Conservation (phyloP, 1,140 invertebrate species). For the Drosophila ficusphila region DNA sequence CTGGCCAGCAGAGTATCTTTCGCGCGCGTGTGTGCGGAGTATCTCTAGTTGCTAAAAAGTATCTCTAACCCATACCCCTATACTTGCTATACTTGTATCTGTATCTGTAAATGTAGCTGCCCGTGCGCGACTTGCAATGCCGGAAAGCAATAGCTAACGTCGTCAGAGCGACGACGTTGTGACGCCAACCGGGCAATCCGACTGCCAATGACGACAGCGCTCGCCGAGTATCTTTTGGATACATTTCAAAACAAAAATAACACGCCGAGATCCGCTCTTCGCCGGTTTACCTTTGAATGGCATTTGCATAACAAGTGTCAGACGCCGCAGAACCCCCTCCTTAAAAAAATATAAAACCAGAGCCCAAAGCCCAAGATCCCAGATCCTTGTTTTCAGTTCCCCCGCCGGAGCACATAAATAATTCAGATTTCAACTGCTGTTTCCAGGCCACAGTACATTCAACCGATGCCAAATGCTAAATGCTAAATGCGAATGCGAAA, state of each 20-base stretch:
- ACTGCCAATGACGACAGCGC: slow-evolving; percentile 71
- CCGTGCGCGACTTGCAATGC: slow-evolving; percentile 66
- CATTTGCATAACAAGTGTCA: slow-evolving; percentile 75
- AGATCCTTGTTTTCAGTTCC: slow-evolving; percentile 53
- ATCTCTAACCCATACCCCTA: slow-evolving; percentile 10
- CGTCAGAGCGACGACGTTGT: slow-evolving; percentile 54
- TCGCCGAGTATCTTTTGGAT: slow-evolving; percentile 62
- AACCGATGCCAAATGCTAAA: slow-evolving; percentile 49
- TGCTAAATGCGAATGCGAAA: slow-evolving; percentile 22
- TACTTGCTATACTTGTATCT: slow-evolving; percentile 11
- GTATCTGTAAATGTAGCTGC: slow-evolving; percentile 33
- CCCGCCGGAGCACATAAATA: slow-evolving; percentile 58
- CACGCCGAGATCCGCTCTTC: slow-evolving; percentile 16
- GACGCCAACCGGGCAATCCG: slow-evolving; percentile 44
- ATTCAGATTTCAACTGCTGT: slow-evolving; percentile 58
- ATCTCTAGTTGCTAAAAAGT: too few relatives aligned
- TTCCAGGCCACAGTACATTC: slow-evolving; percentile 71
- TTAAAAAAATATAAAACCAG: background rate
- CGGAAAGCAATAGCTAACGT: slow-evolving; percentile 72
- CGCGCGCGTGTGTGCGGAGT: slow-evolving; percentile 25
- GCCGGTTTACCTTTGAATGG: slow-evolving; percentile 64
- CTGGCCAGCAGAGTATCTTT: slow-evolving; percentile 63
- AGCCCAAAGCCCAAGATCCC: slow-evolving; percentile 1
- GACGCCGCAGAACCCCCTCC: background rate
- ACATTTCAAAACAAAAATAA: slow-evolving; percentile 53